These are phyloP conservation scores for Mormyrus iriodes DNA, from an alignment of 2,113 vertebrate species.

Conservation along the genomic window DNA sequence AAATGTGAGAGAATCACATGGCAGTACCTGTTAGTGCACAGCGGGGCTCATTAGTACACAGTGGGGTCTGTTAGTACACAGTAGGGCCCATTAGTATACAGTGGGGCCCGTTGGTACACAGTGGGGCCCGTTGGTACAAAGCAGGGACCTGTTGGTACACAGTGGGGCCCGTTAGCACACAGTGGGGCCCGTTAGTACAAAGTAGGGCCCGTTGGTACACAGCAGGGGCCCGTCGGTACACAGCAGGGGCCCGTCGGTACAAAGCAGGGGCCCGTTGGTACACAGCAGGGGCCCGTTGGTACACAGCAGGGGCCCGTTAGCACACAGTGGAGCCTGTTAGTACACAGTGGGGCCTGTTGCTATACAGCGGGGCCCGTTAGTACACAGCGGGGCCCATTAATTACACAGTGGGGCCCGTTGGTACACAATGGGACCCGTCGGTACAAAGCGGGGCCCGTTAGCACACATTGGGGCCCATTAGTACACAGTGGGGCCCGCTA, in stretches of 20 bases:
- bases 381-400: accelerated
- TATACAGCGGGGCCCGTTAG: background rate
- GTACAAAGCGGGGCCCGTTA: background rate
- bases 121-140: background rate
- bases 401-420: too few relatives aligned
- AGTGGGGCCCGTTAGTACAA: too few relatives aligned
- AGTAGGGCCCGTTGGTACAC: background rate
- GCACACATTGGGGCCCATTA: background rate
- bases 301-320: too few relatives aligned
- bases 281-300: background rate
- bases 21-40: background rate
- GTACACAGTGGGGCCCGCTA: background rate
- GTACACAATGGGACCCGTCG: background rate
- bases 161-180: too few relatives aligned
- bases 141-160: background rate
- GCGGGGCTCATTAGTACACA: background rate
- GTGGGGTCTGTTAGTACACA: too few relatives aligned
- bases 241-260: too few relatives aligned
- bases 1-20: background rate
- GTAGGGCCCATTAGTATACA: background rate
- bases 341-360: too few relatives aligned
- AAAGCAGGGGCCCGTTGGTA: background rate
- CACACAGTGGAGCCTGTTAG: background rate
- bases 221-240: too few relatives aligned
- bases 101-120: background rate